Evolutionary conservation across 2,888 invertebrate genomes (phyloP), one percentile per base, ranked within the genome.

Genomic region (Cephus nigrinus): DNA sequence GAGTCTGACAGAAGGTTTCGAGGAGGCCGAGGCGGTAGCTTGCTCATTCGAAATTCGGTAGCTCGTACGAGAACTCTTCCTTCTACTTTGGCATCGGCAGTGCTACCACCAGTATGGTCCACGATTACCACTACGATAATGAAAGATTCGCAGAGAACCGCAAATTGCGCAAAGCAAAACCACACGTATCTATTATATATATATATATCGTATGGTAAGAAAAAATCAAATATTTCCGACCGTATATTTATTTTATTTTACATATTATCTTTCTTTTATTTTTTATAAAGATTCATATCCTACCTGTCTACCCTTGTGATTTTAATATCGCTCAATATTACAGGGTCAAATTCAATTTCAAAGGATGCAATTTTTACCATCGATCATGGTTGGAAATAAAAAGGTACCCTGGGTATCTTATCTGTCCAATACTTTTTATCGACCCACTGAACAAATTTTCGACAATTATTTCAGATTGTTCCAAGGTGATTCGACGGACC

Each of bases 21-120:
- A 79, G 84, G 78, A 80, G 78, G 84, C 79, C 75, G 81, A 68
- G 68, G 32, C 79, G 81, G 81, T 84, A 84, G 86, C 55, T 88
- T 89, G 90, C 90, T 89, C 90, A 89, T 91, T 90, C 89, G 88
- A 90, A 91, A 91, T 91, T 91, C 91, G 91, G 91, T 91, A 91
- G 91, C 91, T 88, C 85, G 82, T 84, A 55, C 23, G 55, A 55
- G 55, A 55, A 55, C 23, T 55, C 55, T 55, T 55, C 55, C 55
- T 55, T 55, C 55, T 55, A 55, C 55, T 55, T 55, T 55, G 23
- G 55, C 23, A 55, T 55, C 23, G 23, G 55, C 55, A 55, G 55
- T 55, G 55, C 55, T 55, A 55, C 55, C 55, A 55, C 55, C 23
- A 55, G 15, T 9, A 55, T 9, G 23, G 9, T 9, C 55, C 9